Conservation (phyloP, 2,888 invertebrate species). For the Ectobius pallidus region DNA sequence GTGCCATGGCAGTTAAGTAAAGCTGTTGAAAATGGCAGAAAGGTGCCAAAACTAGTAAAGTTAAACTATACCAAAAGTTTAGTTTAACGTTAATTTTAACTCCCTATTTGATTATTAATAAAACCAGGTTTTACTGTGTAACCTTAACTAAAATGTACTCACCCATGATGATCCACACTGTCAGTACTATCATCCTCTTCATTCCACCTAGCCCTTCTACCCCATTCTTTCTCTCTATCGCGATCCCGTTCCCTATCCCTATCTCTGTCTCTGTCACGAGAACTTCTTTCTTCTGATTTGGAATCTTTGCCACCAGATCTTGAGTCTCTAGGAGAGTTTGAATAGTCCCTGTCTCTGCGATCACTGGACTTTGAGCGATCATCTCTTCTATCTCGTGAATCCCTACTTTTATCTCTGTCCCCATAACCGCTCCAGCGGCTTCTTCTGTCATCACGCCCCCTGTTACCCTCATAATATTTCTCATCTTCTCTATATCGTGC, state of each 20-base stretch:
- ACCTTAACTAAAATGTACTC: no score
- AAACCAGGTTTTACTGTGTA: no score
- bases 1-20: no score
- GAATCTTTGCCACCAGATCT: slow-evolving; percentile 21
- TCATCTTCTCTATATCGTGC: slow-evolving; percentile 3
- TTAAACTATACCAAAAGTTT: no score
- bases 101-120: no score
- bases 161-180: slow-evolving; percentile 10
- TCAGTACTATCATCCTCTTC: slow-evolving; percentile 34
- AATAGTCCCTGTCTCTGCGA: slow-evolving; percentile 19
- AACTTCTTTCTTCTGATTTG: background rate
- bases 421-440: slow-evolving; percentile 3
- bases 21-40: no score
- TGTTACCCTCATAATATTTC: slow-evolving; percentile 18
- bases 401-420: slow-evolving; percentile 13
- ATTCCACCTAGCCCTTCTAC: slow-evolving; percentile 5
- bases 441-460: slow-evolving; percentile 22
- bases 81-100: no score
- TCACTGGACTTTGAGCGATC: slow-evolving; percentile 11
- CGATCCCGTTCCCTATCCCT: slow-evolving; percentile 28
- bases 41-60: no score
- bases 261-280: slow-evolving; percentile 19
- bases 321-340: slow-evolving; percentile 18
- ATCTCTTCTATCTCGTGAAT: slow-evolving; percentile 13
- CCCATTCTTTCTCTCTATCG: no score